Evolutionary conservation across 2,888 invertebrate genomes (phyloP), one percentile per base, ranked within the genome.

Genomic region (Eupsilia transversa): DNA sequence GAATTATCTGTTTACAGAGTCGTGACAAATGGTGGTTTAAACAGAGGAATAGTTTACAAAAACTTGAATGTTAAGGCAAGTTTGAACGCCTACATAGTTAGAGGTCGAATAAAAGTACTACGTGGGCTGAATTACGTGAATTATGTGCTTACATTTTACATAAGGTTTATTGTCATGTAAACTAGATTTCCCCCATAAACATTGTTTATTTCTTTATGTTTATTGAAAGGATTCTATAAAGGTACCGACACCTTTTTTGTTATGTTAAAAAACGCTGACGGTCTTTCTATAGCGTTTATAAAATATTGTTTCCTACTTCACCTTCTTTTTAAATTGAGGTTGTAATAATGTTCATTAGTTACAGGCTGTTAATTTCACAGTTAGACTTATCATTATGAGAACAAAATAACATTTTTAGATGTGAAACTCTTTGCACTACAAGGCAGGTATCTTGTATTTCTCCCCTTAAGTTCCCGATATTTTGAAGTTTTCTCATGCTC

Each of bases 1-100:
- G 65, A 77, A 79, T 79, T 79, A 79, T 84, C 64, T 79, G 76
- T 81, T 85, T 84, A 82, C 79, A 67, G 54, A 71, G 54, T 65
- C 52, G 68, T 80, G 68, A 75, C 56, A 63, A 70, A 80, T 14
- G 54, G 23, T 57, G 14, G 66, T 79, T 77, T 63, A 74, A 60
- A 80, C 70, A 74, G 65, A 66, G 72, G 43, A 65, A 43, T 60
- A 30, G 73, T 74, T 67, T 71, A 71, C 27, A 70, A 80, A 77
- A 84, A 78, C 64, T 68, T 75, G 69, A 69, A 77, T 65, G 65
- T 63, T 72, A 65, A 75, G 35, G 71, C 73, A 82, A 73, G 77
- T 85, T 85, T 63, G 59, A 30, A 72, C 87, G 77, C 83, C 85
- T 71, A 83, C 85, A 70, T 63, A 14, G 35, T 27, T 27, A 38